Evolutionary conservation across 2,888 invertebrate genomes (phyloP), one percentile per base, ranked within the genome.

Genomic region (Apeira syringaria): DNA sequence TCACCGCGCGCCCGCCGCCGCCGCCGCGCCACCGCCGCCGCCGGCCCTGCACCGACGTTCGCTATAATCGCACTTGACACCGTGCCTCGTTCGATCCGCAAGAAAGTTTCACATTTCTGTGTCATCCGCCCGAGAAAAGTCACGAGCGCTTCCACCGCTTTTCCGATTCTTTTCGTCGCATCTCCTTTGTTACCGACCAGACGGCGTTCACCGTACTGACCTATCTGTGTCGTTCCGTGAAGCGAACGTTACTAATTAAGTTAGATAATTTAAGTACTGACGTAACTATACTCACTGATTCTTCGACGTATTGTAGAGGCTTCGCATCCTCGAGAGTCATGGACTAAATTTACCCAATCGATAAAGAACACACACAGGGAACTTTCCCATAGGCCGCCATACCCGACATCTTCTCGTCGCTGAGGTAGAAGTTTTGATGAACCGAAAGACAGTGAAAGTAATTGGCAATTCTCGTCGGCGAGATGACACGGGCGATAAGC

Each of bases 1-100:
- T 85, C 85, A 84, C 86, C 79, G 85, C 86, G 70, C 65, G 66
- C 74, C 49, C 60, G 58, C 63, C 57, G 58, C 63, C 57, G 62
- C 57, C 86, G 79, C 86, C 86, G 70, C 65, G 66, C 74, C 61
- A 53, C 49, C 60, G 58, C 63, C 57, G 58, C 63, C 57, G 62
- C 57, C 64, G 56, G 53, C 54, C 59, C 61, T 74, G 74, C 82
- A 78, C 74, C 77, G 47, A 64, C 66, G 68, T 75, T 74, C 69
- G 64, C 80, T 80, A 79, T 83, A 84, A 84, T 82, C 86, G 79
- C 85, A 86, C 87, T 87, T 88, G 88, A 88, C 87, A 86, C 88
- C 80, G 77, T 75, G 64, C 79, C 71, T 71, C 71, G 67, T 77
- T 76, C 77, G 72, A 80, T 79, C 74, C 69, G 72, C 72, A 85